phyloP scores from a whole-genome alignment of 2,888 invertebrate genomes.

The Aphidius colemani region DNA sequence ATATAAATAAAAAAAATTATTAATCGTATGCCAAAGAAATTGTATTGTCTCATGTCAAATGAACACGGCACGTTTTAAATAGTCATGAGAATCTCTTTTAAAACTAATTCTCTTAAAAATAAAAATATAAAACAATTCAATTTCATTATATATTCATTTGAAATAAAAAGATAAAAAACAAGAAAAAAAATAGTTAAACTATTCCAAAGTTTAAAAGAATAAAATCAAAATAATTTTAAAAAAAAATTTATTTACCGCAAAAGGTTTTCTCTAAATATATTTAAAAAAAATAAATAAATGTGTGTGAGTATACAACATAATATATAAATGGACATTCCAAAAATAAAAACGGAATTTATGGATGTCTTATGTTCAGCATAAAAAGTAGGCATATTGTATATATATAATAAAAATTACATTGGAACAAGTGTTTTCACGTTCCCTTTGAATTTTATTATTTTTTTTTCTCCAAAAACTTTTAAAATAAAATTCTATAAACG shows the following conservation, averaged over 20 bases:
- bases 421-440: conserved; percentile 22
- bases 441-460: neutral
- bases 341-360: conserved; percentile 22
- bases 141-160: too few relatives aligned
- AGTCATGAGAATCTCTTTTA: too few relatives aligned
- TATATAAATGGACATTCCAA: conserved; percentile 26
- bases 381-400: conserved; percentile 32
- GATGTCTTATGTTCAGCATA: conserved; percentile 32
- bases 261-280: neutral
- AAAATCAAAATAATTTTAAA: neutral
- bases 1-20: too few relatives aligned
- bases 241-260: neutral
- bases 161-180: too few relatives aligned
- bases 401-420: conserved; percentile 37
- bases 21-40: conserved; percentile 21
- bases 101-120: too few relatives aligned
- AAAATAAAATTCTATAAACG: too few relatives aligned
- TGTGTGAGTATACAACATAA: conserved; percentile 2
- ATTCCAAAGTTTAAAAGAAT: neutral
- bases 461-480: neutral
- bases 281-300: neutral
- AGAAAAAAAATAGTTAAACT: too few relatives aligned
- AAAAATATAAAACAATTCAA: too few relatives aligned
- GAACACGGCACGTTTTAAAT: conserved; percentile 10
- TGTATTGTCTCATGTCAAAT: conserved; percentile 24